These are phyloP conservation scores for Theristicus caerulescens DNA, from an alignment of 2,113 vertebrate species.

Conservation along the genomic window DNA sequence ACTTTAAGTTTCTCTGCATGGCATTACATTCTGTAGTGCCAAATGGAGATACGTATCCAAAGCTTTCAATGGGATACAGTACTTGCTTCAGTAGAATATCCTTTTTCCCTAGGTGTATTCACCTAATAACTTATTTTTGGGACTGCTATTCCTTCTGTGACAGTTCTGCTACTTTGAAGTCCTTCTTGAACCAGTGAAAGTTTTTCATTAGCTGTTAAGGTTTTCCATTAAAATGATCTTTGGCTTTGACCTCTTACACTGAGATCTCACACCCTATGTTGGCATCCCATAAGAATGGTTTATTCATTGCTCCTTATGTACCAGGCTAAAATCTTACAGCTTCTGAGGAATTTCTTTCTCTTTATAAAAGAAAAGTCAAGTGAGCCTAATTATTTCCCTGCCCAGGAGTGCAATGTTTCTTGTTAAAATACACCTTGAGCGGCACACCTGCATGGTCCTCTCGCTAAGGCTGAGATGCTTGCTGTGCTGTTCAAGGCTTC, in stretches of 20 bases:
- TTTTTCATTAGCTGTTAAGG: not conserved
- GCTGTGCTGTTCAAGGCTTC: not conserved
- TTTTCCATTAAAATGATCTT: slow-evolving; percentile 1
- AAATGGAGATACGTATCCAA: not conserved
- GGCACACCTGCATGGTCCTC: not conserved
- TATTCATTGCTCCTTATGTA: not conserved
- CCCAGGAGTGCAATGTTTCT: not conserved
- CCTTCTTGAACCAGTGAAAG: slow-evolving; percentile 18
- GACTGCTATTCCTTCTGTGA: not conserved
- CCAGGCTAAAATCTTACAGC: not conserved
- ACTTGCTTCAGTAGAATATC: not conserved
- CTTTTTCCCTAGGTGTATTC: not conserved
- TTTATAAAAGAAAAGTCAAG: not conserved
- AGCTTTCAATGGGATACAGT: not conserved
- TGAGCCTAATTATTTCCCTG: not conserved
- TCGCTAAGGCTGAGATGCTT: not conserved
- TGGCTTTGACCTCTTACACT: not conserved
- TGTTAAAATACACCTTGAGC: slow-evolving; percentile 5
- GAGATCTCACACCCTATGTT: not conserved
- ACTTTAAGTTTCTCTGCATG: not conserved
- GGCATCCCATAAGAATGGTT: not conserved
- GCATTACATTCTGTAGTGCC: not conserved
- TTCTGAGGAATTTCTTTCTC: not conserved
- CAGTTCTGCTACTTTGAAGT: not conserved
- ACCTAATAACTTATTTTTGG: not conserved